Base-by-base conservation (phyloP, 2,888 invertebrate genomes). In the Drosophila sordidula region DNA sequence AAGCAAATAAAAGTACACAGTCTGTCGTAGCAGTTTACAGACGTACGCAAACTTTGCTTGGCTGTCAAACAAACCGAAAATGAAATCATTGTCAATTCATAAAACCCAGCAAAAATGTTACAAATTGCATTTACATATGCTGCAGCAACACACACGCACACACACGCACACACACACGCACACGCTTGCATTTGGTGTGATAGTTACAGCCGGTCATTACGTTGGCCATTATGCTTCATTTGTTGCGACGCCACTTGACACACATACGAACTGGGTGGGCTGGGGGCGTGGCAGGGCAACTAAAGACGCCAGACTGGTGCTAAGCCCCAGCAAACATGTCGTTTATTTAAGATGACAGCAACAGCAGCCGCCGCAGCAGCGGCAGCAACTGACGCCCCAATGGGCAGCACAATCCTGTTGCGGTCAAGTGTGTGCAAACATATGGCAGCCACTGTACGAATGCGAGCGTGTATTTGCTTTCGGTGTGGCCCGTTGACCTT, bases 1-100 rank as follows among this genome's bases (percentile, higher is more conserved):
- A 55, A 57, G 71, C 70, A 80, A 86, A 80, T 80, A 80, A 75
- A 66, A 65, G 39, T 50, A 62, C 46, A 70, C 70, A 82, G 66
- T 67, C 58, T 51, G 75, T 68, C 65, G 55, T 55, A 54, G 47
- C 71, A 81, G 80, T 80, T 78, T 78, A 62, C 75, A 70, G 63
- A 76, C 75, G 47, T 4, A 34, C 39, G 63, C 44, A 51, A 65
- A 70, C 42, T 51, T 61, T 66, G 59, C 63, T 59, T 32, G 70
- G 58, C 80, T 83, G 86, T 83, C 76, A 83, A 83, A 80, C 83
- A 83, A 82, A 80, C 75, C 68, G 69, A 86, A 82, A 85, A 87
- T 85, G 80, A 85, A 87, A 87, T 87, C 84, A 85, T 87, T 85
- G 84, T 87, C 84, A 85, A 85, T 85, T 85, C 84, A 87, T 87